Evolutionary conservation across 2,113 vertebrate genomes (phyloP).

Genomic region (Melanostigma gelatinosum): DNA sequence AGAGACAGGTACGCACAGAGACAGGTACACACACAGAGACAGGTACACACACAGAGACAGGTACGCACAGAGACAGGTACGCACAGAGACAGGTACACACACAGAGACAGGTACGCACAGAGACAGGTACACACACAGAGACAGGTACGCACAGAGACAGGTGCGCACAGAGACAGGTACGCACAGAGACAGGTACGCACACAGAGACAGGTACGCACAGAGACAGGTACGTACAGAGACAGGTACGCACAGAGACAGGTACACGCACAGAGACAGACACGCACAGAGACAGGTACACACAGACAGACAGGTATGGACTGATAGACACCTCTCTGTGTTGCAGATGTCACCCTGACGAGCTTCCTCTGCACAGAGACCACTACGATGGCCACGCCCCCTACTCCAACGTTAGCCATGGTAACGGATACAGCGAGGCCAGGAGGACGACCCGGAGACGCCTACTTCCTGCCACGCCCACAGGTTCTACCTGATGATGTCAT

Average conservation of each 20-base stretch:
- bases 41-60: neutral
- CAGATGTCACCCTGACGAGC: slow-evolving; percentile 69
- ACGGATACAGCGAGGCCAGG: slow-evolving; percentile 65
- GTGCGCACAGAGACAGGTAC: neutral
- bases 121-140: neutral
- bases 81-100: too few relatives aligned
- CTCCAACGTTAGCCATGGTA: slow-evolving; percentile 63
- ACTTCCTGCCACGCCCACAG: slow-evolving; percentile 89
- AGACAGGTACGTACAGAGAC: neutral
- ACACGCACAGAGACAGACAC: neutral
- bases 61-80: too few relatives aligned
- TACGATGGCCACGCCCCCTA: slow-evolving; percentile 60
- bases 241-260: too few relatives aligned
- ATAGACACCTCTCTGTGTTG: slow-evolving; percentile 1
- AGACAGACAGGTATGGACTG: neutral
- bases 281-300: neutral
- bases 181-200: neutral
- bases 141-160: neutral
- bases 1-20: neutral
- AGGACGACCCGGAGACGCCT: slow-evolving; percentile 83
- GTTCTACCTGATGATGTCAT: too few relatives aligned
- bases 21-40: neutral
- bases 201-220: neutral
- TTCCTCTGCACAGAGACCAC: slow-evolving; percentile 61
- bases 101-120: neutral